Conservation (phyloP, 2,888 invertebrate species). For the Sclerodermus sp. region DNA sequence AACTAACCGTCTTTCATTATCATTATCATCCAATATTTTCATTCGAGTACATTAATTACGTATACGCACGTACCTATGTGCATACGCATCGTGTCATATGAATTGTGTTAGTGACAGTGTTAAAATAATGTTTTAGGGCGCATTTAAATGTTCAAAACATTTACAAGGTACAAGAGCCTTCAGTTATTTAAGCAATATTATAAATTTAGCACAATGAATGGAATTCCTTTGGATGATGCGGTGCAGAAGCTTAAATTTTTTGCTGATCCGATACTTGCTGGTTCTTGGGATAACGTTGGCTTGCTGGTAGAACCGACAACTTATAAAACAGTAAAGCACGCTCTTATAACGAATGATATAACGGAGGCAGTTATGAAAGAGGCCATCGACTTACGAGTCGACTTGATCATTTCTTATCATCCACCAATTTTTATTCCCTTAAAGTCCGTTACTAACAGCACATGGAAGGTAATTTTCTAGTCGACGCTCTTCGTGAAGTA, state of each 20-base stretch:
- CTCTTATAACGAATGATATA: constrained; percentile 89
- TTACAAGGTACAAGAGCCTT: too few relatives aligned
- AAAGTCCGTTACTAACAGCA: constrained; percentile 69
- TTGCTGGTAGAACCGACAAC: constrained; percentile 78
- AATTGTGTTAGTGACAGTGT: too few relatives aligned
- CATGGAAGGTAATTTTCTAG: constrained; percentile 69
- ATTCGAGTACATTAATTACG: too few relatives aligned
- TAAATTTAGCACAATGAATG: constrained; percentile 33
- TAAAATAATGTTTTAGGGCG: too few relatives aligned
- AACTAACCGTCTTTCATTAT: too few relatives aligned
- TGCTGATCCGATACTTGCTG: constrained; percentile 74
- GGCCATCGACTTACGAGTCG: constrained; percentile 68
- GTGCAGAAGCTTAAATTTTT: constrained; percentile 67
- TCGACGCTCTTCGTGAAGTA: too few relatives aligned
- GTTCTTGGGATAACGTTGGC: constrained; percentile 94
- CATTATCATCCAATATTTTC: too few relatives aligned
- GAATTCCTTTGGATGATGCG: constrained; percentile 61
- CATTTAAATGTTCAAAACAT: too few relatives aligned
- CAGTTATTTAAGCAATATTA: not conserved
- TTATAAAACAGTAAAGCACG: constrained; percentile 61
- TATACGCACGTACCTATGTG: too few relatives aligned
- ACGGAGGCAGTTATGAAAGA: constrained; percentile 86
- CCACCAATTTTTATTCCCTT: constrained; percentile 90
- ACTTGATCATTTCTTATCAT: constrained; percentile 91
- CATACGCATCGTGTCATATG: too few relatives aligned